Percentiles rank a stretch among this genome's conserved stretches.
Evolutionary conservation across 2,888 invertebrate species (phyloP).

Genomic region (Carterocephalus palaemon): DNA sequence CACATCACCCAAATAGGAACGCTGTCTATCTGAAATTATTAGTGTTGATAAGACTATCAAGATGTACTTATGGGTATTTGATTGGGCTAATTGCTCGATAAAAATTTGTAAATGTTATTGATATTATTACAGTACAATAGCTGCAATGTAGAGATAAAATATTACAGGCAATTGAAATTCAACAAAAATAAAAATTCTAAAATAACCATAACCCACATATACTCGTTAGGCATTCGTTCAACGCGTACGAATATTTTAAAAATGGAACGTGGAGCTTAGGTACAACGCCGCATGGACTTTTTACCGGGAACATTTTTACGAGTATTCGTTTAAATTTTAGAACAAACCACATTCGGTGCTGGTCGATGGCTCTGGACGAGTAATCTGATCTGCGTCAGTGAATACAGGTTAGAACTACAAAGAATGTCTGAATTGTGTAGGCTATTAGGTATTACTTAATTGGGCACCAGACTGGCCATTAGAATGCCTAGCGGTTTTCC

Average conservation of each 20-base stretch:
- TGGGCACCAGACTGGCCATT: constrained; percentile 7
- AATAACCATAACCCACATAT: too few species aligned
- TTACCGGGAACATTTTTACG: not conserved
- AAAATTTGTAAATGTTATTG: too few species aligned
- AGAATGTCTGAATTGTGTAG: constrained; percentile 9
- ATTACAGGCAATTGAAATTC: too few species aligned
- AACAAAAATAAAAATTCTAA: too few species aligned
- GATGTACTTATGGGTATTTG: too few species aligned
- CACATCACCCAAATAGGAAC: too few species aligned
- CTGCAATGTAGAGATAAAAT: too few species aligned
- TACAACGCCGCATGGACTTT: not conserved
- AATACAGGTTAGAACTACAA: constrained; percentile 6
- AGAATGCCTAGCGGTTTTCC: constrained; percentile 1
- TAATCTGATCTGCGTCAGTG: constrained; percentile 8
- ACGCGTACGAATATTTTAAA: not conserved
- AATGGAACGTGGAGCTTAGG: not conserved
- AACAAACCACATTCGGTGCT: constrained; percentile 8
- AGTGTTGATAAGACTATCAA: too few species aligned
- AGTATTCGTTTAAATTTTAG: constrained; percentile 1
- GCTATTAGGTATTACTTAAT: constrained; percentile 17
- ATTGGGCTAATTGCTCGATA: too few species aligned
- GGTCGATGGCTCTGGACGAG: constrained; percentile 3
- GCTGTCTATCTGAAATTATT: too few species aligned
- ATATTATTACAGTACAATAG: too few species aligned
- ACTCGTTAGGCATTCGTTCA: too few species aligned